Evolutionary conservation across 2,888 invertebrate genomes (phyloP).

Genomic region (Peribatodes rhomboidaria): DNA sequence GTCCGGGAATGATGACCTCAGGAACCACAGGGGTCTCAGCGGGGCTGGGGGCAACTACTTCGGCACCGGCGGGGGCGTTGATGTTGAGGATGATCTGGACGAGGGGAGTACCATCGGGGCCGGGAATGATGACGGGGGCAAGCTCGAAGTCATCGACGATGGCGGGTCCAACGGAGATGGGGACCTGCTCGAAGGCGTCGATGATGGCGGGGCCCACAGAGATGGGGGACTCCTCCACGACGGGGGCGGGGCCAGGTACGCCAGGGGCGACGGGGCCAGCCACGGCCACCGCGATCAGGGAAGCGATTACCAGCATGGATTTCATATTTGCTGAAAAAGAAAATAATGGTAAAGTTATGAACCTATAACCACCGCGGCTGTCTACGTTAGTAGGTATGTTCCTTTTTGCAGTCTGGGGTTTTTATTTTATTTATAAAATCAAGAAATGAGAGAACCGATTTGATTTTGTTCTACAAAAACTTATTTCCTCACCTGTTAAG

Average conservation of each 20-base stretch:
- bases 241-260: conserved; percentile 43
- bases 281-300: conserved; percentile 56
- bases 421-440: no score
- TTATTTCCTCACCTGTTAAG: conserved; percentile 46
- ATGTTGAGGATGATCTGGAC: conserved; percentile 63
- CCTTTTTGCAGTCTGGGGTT: no score
- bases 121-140: conserved; percentile 35
- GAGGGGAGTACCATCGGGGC: conserved; percentile 47
- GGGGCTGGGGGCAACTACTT: conserved; percentile 39
- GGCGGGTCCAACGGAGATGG: conserved; percentile 43
- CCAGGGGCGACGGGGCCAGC: conserved; percentile 53
- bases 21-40: conserved; percentile 38
- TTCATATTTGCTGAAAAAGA: conserved; percentile 54
- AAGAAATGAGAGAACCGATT: no score
- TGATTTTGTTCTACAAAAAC: no score
- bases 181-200: conserved; percentile 33
- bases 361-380: no score
- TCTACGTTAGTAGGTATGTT: no score
- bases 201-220: conserved; percentile 41
- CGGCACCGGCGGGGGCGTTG: conserved; percentile 45
- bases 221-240: conserved; percentile 30
- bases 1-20: conserved; percentile 33
- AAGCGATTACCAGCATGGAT: conserved; percentile 56
- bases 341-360: neutral
- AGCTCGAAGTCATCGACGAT: conserved; percentile 34